Evolutionary conservation across 2,888 invertebrate genomes (phyloP).

Genomic region (Callinectes sapidus): DNA sequence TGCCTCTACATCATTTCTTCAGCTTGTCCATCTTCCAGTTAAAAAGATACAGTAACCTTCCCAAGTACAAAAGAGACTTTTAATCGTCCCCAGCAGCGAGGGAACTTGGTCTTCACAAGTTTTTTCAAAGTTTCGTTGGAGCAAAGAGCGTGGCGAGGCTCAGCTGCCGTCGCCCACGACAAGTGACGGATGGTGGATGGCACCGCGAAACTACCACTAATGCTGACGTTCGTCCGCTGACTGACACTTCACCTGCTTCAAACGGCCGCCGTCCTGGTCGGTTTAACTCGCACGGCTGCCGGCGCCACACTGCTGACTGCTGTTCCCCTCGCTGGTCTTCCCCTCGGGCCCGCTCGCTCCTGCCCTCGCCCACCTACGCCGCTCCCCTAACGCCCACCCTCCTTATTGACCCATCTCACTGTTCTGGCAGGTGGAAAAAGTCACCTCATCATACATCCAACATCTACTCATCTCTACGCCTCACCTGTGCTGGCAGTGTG

Average conservation of each 20-base stretch:
- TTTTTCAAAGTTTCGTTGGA: background rate
- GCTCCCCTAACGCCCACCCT: background rate
- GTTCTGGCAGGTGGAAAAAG: background rate
- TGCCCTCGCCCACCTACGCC: slow-evolving; percentile 27
- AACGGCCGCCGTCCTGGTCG: slow-evolving; percentile 37
- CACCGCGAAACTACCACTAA: slow-evolving; percentile 36
- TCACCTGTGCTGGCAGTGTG: background rate
- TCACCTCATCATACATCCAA: background rate
- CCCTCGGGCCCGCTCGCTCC: slow-evolving; percentile 19
- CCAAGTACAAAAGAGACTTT: background rate
- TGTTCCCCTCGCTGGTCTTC: slow-evolving; percentile 22
- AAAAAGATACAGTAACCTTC: background rate
- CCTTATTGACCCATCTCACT: background rate
- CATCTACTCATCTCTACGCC: background rate
- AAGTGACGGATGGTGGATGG: slow-evolving; percentile 32
- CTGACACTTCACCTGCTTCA: slow-evolving; percentile 43
- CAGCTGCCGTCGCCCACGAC: background rate
- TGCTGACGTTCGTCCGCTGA: slow-evolving; percentile 8
- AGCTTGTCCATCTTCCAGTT: background rate
- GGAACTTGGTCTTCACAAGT: background rate
- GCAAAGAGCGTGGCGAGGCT: slow-evolving; percentile 28
- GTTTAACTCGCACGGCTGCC: slow-evolving; percentile 61
- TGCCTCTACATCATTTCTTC: slow-evolving; percentile 52
- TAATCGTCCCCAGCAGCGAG: background rate
- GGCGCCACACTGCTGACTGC: slow-evolving; percentile 56